phyloP scores from a whole-genome alignment of 2,888 invertebrate genomes.

The Oasisia sp. region DNA sequence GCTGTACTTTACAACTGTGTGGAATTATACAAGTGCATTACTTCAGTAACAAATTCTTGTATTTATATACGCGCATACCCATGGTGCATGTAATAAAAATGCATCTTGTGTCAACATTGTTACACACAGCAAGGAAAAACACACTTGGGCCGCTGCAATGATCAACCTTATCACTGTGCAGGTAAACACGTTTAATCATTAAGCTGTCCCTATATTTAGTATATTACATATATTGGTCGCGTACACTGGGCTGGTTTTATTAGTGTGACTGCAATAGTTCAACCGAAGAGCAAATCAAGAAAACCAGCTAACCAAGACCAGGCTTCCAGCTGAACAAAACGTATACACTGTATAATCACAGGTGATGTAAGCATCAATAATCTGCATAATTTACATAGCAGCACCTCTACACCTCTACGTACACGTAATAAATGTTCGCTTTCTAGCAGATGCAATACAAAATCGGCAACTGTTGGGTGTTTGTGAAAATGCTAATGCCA shows the following conservation, averaged over 20 bases:
- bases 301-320: not conserved
- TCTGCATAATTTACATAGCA: not conserved
- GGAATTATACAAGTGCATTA: not conserved
- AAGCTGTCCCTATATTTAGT: too few species aligned
- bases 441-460: constrained; percentile 4
- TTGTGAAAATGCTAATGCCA: not conserved
- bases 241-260: not conserved
- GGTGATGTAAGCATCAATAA: not conserved
- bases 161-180: not conserved
- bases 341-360: not conserved
- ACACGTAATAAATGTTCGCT: not conserved
- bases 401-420: not conserved
- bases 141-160: not conserved
- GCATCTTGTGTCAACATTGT: not conserved
- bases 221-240: not conserved
- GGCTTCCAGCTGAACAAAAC: not conserved
- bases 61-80: not conserved
- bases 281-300: not conserved
- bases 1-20: too few species aligned
- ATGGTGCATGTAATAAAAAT: not conserved
- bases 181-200: not conserved
- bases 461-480: not conserved
- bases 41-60: not conserved
- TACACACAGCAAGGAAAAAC: not conserved
- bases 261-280: not conserved